Evolutionary conservation across 1,140 invertebrate species (phyloP).

Genomic region (Drosophila guanche): DNA sequence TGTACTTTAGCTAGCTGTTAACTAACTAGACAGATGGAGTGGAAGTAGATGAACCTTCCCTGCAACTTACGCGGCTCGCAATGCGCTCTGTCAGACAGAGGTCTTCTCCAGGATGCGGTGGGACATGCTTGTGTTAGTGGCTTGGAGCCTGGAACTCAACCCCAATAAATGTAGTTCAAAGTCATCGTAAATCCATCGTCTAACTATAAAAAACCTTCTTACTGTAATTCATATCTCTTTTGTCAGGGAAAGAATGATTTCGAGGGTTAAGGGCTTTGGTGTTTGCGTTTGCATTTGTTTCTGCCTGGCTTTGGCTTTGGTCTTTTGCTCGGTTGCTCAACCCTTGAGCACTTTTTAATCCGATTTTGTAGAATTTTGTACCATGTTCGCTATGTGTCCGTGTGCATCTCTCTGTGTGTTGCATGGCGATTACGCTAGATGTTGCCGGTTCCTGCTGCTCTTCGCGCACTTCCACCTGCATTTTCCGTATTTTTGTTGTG

Average conservation of each 20-base stretch:
- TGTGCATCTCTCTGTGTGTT: slow-evolving; percentile 23
- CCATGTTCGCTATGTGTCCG: slow-evolving; percentile 42
- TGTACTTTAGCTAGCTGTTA: slow-evolving; percentile 43
- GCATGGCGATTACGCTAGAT: slow-evolving; percentile 66
- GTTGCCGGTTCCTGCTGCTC: slow-evolving; percentile 21
- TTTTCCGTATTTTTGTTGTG: slow-evolving; percentile 47
- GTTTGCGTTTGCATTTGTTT: slow-evolving; percentile 35
- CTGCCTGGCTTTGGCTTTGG: slow-evolving; percentile 54
- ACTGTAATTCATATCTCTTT: slow-evolving; percentile 78
- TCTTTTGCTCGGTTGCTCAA: slow-evolving; percentile 60
- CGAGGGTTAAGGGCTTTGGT: slow-evolving; percentile 38
- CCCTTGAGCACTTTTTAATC: slow-evolving; percentile 75
- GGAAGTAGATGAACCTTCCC: slow-evolving; percentile 9
- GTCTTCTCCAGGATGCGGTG: slow-evolving; percentile 2
- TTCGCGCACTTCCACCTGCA: slow-evolving; percentile 55
- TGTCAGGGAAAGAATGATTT: slow-evolving; percentile 24
- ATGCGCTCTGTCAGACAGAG: slow-evolving; percentile 4
- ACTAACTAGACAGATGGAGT: slow-evolving; percentile 46
- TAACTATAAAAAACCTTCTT: slow-evolving; percentile 79
- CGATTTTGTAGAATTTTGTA: slow-evolving; percentile 76
- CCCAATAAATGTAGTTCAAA: slow-evolving; percentile 77
- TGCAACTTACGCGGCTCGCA: slow-evolving; percentile 51
- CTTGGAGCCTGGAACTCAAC: slow-evolving; percentile 27
- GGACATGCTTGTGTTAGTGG: slow-evolving; percentile 16
- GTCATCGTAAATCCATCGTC: slow-evolving; percentile 82